Conservation (phyloP, 2,113 vertebrate genomes). For the Coturnix japonica region DNA sequence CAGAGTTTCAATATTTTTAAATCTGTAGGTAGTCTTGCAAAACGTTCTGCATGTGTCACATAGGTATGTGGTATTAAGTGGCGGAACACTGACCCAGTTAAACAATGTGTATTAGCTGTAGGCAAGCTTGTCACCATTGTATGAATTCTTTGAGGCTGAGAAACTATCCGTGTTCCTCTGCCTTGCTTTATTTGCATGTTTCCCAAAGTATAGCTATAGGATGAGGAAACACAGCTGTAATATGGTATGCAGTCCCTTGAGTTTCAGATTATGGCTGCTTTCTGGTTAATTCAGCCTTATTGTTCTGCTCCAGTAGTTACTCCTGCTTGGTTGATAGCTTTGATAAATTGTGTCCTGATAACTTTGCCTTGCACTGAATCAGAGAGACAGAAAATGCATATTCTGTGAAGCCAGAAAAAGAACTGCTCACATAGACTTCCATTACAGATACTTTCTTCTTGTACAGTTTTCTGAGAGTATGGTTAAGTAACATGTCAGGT, state of each 20-base stretch:
- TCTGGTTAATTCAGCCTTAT: not conserved
- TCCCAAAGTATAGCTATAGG: not conserved
- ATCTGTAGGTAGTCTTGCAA: not conserved
- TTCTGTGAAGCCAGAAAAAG: not conserved
- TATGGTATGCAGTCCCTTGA: not conserved
- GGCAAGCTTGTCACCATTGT: constrained; percentile 40
- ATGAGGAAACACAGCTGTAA: not conserved
- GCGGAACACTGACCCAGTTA: constrained; percentile 38
- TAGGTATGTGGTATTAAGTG: not conserved
- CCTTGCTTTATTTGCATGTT: not conserved
- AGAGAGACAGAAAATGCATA: not conserved
- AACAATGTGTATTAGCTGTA: constrained; percentile 20
- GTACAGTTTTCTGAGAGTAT: not conserved
- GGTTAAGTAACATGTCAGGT: not conserved
- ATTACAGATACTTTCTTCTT: not conserved
- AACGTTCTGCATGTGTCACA: not conserved
- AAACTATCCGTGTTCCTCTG: not conserved
- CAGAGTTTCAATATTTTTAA: constrained; percentile 9
- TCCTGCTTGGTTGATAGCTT: not conserved
- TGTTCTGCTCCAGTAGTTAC: not conserved
- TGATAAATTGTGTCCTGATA: not conserved
- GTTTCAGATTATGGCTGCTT: not conserved
- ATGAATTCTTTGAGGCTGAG: constrained; percentile 8
- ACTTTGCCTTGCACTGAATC: not conserved
- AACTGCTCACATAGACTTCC: not conserved